These are phyloP conservation scores for Lacerta agilis DNA, from an alignment of 2,797 vertebrate genomes.

Conservation along the genomic window DNA sequence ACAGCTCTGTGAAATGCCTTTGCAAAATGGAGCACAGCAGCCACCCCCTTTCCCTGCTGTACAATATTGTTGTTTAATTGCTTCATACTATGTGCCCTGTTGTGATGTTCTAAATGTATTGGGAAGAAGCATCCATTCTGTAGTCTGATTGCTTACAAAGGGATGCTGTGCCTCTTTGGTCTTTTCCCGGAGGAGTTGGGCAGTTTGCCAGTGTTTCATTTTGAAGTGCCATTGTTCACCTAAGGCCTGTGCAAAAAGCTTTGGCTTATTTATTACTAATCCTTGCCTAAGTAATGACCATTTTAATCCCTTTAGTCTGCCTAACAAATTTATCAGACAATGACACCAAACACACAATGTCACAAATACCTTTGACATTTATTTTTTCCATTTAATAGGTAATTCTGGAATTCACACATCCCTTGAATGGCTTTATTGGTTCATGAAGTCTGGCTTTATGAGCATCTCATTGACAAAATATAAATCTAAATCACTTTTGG, in stretches of 20 bases:
- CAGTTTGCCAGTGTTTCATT: conserved; percentile 78
- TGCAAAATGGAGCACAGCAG: conserved; percentile 47
- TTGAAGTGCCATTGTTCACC: conserved; percentile 79
- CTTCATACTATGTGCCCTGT: conserved; percentile 73
- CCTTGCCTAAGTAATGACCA: conserved; percentile 67
- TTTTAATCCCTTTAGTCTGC: conserved; percentile 69
- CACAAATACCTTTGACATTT: conserved; percentile 55
- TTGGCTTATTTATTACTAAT: conserved; percentile 75
- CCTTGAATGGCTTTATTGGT: conserved; percentile 56
- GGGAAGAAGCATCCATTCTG: conserved; percentile 62
- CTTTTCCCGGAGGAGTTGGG: conserved; percentile 76
- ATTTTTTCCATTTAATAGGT: conserved; percentile 60
- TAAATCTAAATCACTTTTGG: conserved; percentile 54
- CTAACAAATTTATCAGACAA: conserved; percentile 70
- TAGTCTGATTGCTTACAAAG: conserved; percentile 71
- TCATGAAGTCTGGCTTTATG: conserved; percentile 54
- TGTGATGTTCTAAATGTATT: conserved; percentile 70
- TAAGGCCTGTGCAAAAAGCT: conserved; percentile 70
- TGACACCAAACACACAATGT: conserved; percentile 51
- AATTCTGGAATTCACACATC: conserved; percentile 64
- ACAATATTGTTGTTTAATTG: conserved; percentile 66
- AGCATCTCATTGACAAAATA: conserved; percentile 58
- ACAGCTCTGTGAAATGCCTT: conserved; percentile 10
- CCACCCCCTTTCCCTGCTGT: background rate
- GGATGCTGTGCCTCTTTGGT: conserved; percentile 58